Conservation (phyloP, 2,888 invertebrate species). For the Lithophane ornitopus region DNA sequence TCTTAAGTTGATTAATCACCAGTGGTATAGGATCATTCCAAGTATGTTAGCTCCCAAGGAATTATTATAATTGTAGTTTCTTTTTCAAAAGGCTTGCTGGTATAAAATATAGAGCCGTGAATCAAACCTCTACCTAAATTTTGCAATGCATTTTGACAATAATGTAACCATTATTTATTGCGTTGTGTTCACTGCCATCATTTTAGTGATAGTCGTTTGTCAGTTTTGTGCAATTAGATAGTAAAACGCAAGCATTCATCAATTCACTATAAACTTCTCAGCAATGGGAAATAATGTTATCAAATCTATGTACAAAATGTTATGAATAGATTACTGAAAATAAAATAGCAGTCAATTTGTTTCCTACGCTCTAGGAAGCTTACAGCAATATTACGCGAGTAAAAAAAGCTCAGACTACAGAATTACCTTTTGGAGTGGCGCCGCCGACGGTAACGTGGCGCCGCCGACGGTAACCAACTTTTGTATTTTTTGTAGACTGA, state of each 20-base stretch:
- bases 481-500: slow-evolving; percentile 36
- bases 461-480: slow-evolving; percentile 9
- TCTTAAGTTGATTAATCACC: not conserved
- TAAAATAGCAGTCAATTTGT: not conserved
- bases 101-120: not conserved
- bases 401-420: slow-evolving; percentile 17
- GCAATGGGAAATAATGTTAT: not conserved
- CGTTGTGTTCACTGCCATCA: not conserved
- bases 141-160: not conserved
- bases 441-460: not conserved
- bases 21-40: not conserved
- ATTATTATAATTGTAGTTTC: not conserved
- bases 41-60: not conserved
- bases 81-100: not conserved
- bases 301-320: not conserved
- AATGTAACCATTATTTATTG: not conserved
- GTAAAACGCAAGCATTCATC: too few relatives aligned
- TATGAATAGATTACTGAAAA: slow-evolving; percentile 15
- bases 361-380: not conserved
- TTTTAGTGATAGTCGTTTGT: too few relatives aligned
- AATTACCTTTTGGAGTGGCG: slow-evolving; percentile 46
- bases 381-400: slow-evolving; percentile 15
- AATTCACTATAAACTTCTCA: too few relatives aligned
- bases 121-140: too few relatives aligned
- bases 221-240: too few relatives aligned